Evolutionary conservation across 2,888 invertebrate genomes (phyloP), one percentile per base, ranked within the genome.

Genomic region (Metellina segmentata): DNA sequence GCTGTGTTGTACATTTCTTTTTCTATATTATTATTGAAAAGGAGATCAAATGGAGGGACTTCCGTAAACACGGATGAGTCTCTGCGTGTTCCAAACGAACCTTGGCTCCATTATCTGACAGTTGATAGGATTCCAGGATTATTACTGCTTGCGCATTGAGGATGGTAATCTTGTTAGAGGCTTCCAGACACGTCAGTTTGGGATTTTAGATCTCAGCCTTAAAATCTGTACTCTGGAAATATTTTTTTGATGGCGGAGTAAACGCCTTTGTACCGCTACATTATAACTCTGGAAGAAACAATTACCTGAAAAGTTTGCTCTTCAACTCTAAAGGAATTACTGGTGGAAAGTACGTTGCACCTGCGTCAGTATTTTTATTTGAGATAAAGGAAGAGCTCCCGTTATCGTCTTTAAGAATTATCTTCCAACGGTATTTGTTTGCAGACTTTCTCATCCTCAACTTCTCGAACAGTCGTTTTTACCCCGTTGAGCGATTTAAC

Each of bases 101-200:
- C 77, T 49, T 77, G 34, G 9, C 16, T 69, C 75, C 69, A 49
- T 77, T 86, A 71, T 87, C 72, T 87, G 81, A 79, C 51, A 61
- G 70, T 87, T 87, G 87, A 87, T 20, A 72, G 79, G 87, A 87
- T 87, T 87, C 87, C 49, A 16, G 87, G 79, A 79, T 87, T 81
- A 85, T 8, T n/a, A 51, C 61, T 70, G 51, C 51, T 79, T 8
- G 75, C 75, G 61, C 53, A 34, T 34, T 53, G 71, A 71, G 13
- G 48, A 19, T 51, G 20, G 52, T 87, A 87, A 87, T 87, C 87
- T 87, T 81, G 87, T 87, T 87, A 74, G 71, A 72, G 34, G 34
- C 34, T 52, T 72, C 61, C 79, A 69, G 34, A 79, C 79, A 34
- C 79, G 53, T 34, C 61, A 8, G 53, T 11, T 48, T 53, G 34